Base-by-base conservation (phyloP, 2,888 invertebrate genomes). In the Copidosoma aretas region DNA sequence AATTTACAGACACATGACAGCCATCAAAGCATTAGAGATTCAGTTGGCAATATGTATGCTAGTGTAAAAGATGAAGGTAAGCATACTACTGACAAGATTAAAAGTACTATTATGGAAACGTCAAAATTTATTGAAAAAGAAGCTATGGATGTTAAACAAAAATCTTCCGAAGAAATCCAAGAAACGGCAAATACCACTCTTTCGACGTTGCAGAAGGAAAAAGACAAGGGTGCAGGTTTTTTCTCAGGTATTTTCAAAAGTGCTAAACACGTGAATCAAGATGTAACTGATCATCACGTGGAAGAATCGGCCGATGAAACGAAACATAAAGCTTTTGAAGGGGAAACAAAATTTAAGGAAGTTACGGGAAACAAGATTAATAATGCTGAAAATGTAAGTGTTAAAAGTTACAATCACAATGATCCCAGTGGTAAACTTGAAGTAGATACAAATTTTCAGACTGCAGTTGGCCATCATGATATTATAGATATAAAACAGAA, bases 401-500 rank as follows among this genome's bases (percentile, higher is more conserved):
- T n/a, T n/a, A n/a, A n/a, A n/a, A n/a, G n/a, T n/a, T n/a, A n/a
- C n/a, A n/a, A n/a, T n/a, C n/a, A n/a, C n/a, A n/a, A n/a, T n/a
- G n/a, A n/a, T n/a, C n/a, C n/a, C n/a, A n/a, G n/a, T n/a, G n/a
- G n/a, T 59, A 64, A 21, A 64, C 71, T 61, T 39, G 25, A 4
- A 22, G 22, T n/a, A n/a, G n/a, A n/a, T n/a, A n/a, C n/a, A n/a
- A n/a, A n/a, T n/a, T n/a, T n/a, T n/a, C n/a, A n/a, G n/a, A n/a
- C n/a, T n/a, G n/a, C n/a, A n/a, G n/a, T n/a, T n/a, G n/a, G n/a
- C n/a, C n/a, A n/a, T n/a, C n/a, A n/a, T n/a, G n/a, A n/a, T n/a
- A n/a, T 64, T 5, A 60, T 71, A 72, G 86, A 86, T 73, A 85
- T 85, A 77, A 85, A 86, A 8, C 85, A 84, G 65, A 85, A 85